Conservation (phyloP, 2,797 vertebrate genomes). For the Sparus aurata region DNA sequence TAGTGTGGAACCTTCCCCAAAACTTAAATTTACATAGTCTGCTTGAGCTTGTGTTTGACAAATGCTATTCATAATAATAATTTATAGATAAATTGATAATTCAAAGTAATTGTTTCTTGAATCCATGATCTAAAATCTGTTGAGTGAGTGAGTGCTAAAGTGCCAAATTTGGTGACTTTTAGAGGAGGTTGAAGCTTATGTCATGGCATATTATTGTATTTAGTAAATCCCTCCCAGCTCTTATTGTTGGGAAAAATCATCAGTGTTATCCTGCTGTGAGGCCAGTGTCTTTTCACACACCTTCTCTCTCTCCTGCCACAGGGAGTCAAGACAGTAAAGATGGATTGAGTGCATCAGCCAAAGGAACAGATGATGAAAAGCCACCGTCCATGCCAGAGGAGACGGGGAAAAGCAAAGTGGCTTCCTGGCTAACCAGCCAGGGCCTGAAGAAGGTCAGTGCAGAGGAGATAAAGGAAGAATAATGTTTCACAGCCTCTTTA, state of each 20-base stretch:
- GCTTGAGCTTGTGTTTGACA: too few relatives aligned
- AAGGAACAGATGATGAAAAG: constrained; percentile 85
- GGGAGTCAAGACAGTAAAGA: constrained; percentile 89
- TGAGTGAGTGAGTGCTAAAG: too few relatives aligned
- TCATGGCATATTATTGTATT: not conserved
- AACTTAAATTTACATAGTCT: too few relatives aligned
- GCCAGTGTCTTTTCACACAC: not conserved
- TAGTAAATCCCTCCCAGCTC: not conserved
- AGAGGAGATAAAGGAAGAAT: not conserved
- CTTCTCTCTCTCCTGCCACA: constrained; percentile 45
- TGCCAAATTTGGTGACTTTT: not conserved
- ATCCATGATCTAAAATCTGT: not conserved
- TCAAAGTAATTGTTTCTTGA: not conserved
- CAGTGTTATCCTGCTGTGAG: not conserved
- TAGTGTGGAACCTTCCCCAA: too few relatives aligned
- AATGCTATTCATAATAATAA: not conserved
- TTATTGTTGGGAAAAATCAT: not conserved
- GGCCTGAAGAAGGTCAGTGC: constrained; percentile 79
- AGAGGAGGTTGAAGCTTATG: not conserved
- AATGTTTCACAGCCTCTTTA: not conserved
- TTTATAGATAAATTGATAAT: not conserved
- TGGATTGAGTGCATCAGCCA: constrained; percentile 73
- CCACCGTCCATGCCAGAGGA: constrained; percentile 91
- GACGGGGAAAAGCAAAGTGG: constrained; percentile 95
- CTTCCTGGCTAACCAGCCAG: constrained; percentile 94